These are phyloP conservation scores for Machimus atricapillus DNA, from an alignment of 2,888 invertebrate genomes.

Conservation along the genomic window DNA sequence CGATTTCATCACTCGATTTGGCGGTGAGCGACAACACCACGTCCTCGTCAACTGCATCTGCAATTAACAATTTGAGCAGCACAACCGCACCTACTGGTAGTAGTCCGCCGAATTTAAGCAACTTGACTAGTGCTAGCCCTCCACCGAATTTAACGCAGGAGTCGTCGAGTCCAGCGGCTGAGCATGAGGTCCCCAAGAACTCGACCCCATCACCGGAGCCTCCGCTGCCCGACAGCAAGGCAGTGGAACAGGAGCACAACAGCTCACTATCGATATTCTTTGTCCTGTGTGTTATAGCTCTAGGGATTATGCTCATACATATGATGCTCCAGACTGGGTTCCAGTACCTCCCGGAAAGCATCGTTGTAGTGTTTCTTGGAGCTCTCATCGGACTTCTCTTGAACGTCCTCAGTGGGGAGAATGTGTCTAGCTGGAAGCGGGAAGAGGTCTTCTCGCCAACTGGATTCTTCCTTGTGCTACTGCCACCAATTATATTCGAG, in stretches of 20 bases:
- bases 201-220: slow-evolving; percentile 74
- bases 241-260: slow-evolving; percentile 95
- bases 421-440: slow-evolving; percentile 93
- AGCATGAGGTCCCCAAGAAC: slow-evolving; percentile 48
- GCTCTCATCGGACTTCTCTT: slow-evolving; percentile 90
- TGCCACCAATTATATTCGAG: slow-evolving; percentile 99
- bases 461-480: slow-evolving; percentile 93
- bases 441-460: slow-evolving; percentile 99
- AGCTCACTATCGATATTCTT: slow-evolving; percentile 98
- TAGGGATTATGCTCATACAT: slow-evolving; percentile 94
- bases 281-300: slow-evolving; percentile 91
- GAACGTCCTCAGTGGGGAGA: slow-evolving; percentile 81
- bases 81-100: neutral
- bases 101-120: neutral
- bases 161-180: neutral
- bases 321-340: slow-evolving; percentile 94
- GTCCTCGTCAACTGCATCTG: neutral
- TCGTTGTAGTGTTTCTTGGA: slow-evolving; percentile 95
- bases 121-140: neutral
- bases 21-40: neutral
- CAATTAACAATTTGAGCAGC: neutral
- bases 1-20: neutral
- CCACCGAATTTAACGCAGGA: neutral
- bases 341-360: slow-evolving; percentile 96
- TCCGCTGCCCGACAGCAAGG: slow-evolving; percentile 85